These are phyloP conservation scores for Xiphias gladius DNA, from an alignment of 2,113 vertebrate species.

Conservation along the genomic window DNA sequence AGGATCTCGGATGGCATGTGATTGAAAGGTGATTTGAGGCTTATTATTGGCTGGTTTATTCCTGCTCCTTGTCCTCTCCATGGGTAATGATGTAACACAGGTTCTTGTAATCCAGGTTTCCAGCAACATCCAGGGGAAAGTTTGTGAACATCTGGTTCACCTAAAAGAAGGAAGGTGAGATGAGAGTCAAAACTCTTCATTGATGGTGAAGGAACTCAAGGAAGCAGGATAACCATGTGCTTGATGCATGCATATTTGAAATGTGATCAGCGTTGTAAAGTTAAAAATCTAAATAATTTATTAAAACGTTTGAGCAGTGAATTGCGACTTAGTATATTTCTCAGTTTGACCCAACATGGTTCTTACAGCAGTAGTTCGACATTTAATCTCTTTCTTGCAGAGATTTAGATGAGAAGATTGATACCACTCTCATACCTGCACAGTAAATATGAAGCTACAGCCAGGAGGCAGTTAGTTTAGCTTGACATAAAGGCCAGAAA, in stretches of 20 bases:
- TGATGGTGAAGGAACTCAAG: neutral
- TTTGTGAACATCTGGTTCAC: slow-evolving; percentile 92
- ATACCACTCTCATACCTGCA: too few species aligned
- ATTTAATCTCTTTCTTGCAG: too few species aligned
- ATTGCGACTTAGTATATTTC: too few species aligned
- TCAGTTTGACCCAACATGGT: too few species aligned
- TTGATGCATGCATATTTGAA: neutral
- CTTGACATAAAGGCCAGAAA: too few species aligned
- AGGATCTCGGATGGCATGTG: neutral
- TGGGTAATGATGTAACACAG: slow-evolving; percentile 86
- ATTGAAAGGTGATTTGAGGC: slow-evolving; percentile 2
- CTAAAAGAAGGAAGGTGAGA: slow-evolving; percentile 68
- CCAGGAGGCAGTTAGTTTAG: too few species aligned
- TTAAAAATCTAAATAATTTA: neutral
- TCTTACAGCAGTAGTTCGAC: too few species aligned
- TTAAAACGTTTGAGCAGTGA: neutral
- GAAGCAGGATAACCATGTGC: neutral
- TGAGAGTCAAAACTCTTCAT: neutral
- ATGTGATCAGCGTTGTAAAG: neutral
- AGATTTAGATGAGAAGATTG: too few species aligned
- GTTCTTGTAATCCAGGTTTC: slow-evolving; percentile 93
- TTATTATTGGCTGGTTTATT: slow-evolving; percentile 45
- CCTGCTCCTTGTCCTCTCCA: slow-evolving; percentile 58
- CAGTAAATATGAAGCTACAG: too few species aligned
- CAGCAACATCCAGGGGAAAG: slow-evolving; percentile 91